Evolutionary conservation across 2,113 vertebrate genomes (phyloP).

Genomic region (Ceuthmochares aereus): DNA sequence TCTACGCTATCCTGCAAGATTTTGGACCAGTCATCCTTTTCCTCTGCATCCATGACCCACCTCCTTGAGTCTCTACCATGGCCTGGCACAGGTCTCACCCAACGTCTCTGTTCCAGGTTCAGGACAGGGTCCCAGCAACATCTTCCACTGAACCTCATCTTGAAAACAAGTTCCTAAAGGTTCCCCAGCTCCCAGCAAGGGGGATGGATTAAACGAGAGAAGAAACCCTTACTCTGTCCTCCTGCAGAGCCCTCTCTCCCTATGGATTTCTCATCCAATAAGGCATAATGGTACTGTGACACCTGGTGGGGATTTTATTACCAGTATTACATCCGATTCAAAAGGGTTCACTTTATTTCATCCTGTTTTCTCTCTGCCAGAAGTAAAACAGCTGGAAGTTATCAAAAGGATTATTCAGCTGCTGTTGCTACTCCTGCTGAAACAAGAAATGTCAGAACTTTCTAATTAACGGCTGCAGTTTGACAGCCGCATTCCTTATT

Average conservation of each 20-base stretch:
- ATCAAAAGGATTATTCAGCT: not conserved
- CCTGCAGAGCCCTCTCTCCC: not conserved
- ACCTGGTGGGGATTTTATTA: not conserved
- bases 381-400: not conserved
- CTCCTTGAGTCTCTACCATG: not conserved
- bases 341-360: not conserved
- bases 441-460: not conserved
- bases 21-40: not conserved
- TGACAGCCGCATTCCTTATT: not conserved
- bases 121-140: not conserved
- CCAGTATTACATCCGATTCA: not conserved
- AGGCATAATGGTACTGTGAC: no score
- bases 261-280: not conserved
- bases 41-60: not conserved
- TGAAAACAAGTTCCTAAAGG: not conserved
- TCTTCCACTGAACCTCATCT: not conserved
- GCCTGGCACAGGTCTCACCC: not conserved
- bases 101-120: not conserved
- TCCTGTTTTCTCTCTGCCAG: not conserved
- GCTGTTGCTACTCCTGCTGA: not conserved
- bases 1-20: not conserved
- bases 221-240: not conserved
- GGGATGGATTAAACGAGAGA: not conserved
- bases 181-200: not conserved
- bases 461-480: not conserved